A percentile compares a stretch with the other conserved stretches of the same genome.
These are phyloP conservation scores for Dicycla oo DNA, from an alignment of 2,888 invertebrate species.

Conservation along the genomic window DNA sequence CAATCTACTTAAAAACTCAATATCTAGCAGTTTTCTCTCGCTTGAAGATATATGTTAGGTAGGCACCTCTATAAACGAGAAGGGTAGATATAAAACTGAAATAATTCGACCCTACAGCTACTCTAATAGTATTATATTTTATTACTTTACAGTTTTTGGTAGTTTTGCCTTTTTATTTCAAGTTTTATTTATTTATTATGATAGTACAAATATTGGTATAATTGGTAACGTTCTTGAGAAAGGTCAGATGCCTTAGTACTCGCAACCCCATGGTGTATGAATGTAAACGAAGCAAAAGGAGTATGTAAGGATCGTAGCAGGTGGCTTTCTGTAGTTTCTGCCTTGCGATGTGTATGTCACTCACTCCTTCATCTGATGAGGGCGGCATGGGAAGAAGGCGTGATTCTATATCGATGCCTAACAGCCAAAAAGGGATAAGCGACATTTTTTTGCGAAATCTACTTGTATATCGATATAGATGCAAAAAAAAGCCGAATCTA, in stretches of 20 bases:
- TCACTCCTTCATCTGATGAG: too few relatives aligned
- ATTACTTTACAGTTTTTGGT: constrained; percentile 12
- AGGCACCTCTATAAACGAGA: constrained; percentile 1
- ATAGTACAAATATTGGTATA: background rate
- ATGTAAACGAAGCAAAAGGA: background rate
- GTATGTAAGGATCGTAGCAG: background rate
- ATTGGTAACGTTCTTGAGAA: background rate
- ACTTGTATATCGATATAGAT: too few relatives aligned
- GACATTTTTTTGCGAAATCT: too few relatives aligned
- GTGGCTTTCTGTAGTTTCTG: background rate
- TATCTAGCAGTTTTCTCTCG: constrained; percentile 7
- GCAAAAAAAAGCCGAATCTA: too few relatives aligned
- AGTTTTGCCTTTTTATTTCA: constrained; percentile 3
- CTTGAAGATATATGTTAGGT: background rate
- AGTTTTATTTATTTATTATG: constrained; percentile 11
- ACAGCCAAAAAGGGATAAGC: too few relatives aligned
- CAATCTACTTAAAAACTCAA: constrained; percentile 20
- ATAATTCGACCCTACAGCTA: constrained; percentile 4
- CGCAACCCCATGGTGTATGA: background rate
- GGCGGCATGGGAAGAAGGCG: background rate
- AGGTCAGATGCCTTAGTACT: background rate
- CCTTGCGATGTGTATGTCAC: too few relatives aligned
- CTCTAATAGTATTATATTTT: constrained; percentile 19
- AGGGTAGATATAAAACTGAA: constrained; percentile 25
- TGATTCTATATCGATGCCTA: too few relatives aligned